Conservation (phyloP, 2,113 vertebrate species). For the Colossoma macropomum region DNA sequence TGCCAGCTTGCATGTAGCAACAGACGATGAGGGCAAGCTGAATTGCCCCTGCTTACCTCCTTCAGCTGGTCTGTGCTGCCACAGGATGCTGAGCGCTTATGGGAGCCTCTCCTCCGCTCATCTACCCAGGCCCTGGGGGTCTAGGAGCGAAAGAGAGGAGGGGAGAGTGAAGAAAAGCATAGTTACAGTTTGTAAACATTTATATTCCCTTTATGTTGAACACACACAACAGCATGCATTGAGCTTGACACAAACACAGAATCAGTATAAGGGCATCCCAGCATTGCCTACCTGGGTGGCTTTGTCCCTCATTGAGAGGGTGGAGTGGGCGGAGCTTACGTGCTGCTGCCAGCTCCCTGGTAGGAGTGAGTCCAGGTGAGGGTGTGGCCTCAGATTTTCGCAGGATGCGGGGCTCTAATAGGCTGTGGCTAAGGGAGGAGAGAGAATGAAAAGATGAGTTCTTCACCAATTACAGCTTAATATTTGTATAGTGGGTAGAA, state of each 20-base stretch:
- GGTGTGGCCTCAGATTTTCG: conserved; percentile 43
- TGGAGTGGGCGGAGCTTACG: conserved; percentile 49
- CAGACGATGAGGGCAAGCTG: too few relatives aligned
- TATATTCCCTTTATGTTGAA: background rate
- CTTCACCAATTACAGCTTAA: background rate
- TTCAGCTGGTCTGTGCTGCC: conserved; percentile 88
- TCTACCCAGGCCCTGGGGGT: conserved; percentile 89
- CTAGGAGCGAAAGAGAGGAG: conserved; percentile 63
- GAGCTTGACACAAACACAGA: background rate
- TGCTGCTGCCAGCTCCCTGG: conserved; percentile 59
- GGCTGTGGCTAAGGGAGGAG: conserved; percentile 23
- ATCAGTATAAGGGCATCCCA: background rate
- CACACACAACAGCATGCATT: background rate
- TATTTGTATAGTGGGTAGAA: background rate
- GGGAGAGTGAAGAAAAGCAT: background rate
- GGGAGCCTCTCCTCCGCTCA: conserved; percentile 87
- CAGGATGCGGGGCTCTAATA: conserved; percentile 34
- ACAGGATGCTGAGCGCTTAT: conserved; percentile 88
- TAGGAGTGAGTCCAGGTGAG: conserved; percentile 43
- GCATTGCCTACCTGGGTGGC: conserved; percentile 54
- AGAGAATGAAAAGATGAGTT: background rate
- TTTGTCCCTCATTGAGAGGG: conserved; percentile 63
- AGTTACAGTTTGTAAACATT: background rate
- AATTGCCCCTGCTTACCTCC: conserved; percentile 72
- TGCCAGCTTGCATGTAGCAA: too few relatives aligned